Percentiles rank a stretch among this genome's conserved stretches.
Conservation (phyloP, 2,113 vertebrate genomes). For the Jacana jacana region DNA sequence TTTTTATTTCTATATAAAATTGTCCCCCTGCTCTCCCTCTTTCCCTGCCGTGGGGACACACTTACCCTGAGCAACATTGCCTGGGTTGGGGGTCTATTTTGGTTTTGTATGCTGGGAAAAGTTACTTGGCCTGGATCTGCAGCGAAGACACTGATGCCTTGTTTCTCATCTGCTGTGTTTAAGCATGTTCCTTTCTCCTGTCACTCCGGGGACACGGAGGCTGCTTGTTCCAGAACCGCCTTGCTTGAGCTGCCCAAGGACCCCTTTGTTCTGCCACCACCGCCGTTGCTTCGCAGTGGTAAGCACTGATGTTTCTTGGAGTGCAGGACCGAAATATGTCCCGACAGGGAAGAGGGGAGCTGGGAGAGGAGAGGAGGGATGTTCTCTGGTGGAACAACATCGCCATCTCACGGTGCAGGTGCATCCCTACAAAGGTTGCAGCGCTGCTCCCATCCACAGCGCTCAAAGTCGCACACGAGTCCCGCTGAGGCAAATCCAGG, state of each 20-base stretch:
- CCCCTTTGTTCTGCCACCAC: background rate
- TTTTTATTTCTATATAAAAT: background rate
- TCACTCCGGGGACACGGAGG: background rate
- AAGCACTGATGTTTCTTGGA: background rate
- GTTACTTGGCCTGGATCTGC: background rate
- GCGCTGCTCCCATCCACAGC: background rate
- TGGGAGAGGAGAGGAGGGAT: background rate
- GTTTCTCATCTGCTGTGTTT: background rate
- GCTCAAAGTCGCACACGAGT: fast-evolving
- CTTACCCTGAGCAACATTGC: background rate
- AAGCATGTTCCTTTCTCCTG: fast-evolving
- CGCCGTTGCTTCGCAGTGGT: background rate
- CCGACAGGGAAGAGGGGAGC: background rate
- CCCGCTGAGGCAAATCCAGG: fast-evolving
- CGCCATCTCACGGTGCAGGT: slow-evolving; percentile 39
- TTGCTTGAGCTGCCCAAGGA: background rate
- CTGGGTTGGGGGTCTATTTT: no score
- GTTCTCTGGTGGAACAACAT: background rate
- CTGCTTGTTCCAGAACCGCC: background rate
- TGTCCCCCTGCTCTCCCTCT: background rate
- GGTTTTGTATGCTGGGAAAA: no score
- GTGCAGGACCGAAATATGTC: background rate
- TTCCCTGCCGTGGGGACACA: fast-evolving
- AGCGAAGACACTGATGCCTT: background rate
- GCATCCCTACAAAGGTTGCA: background rate